Base-by-base conservation (phyloP, 92 coral and sea anemone genomes). In the Bergia sp. region DNA sequence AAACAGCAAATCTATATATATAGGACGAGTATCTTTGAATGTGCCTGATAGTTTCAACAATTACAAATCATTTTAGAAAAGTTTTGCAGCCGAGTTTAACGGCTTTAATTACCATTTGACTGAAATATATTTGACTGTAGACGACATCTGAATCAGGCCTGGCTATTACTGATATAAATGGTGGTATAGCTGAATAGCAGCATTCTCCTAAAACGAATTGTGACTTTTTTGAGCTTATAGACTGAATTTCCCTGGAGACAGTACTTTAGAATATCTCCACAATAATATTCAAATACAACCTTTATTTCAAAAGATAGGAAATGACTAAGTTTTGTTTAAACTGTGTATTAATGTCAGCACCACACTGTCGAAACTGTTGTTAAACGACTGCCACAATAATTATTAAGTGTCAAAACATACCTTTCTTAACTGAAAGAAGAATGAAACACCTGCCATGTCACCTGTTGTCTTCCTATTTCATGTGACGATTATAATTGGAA, bases 391-490 rank as follows among this genome's bases (percentile, higher is more conserved):
- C 80, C 80, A 42, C 23, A 16, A 76, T 9, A 38, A 61, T 76
- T 76, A n/a, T 0, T 53, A 39, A 7, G 23, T 41, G 80, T 76
- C 53, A 76, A 20, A 76, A 37, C 21, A 41, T 41, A 5, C 21
- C 80, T n/a, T 29, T 42, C 23, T 76, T n/a, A 76, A 76, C 80
- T 39, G 29, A 76, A 76, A 15, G 50, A 76, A 18, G 16, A 5
- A 21, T 74, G n/a, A 1, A 76, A 18, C 80, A 76, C 80, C 80
- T 76, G 80, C 80, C 11, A 40, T 20, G 12, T 76, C 53, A 76
- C 53, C 49, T 11, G 45, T 5, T 76, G 8, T 76, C 37, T 76
- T 40, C 36, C 3, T 76, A 76, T 39, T 76, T 76, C 80, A 76
- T 76, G 43, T 41, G 50, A 44, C 43, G 53, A n/a, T 5, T 10